Evolutionary conservation across 2,888 invertebrate genomes (phyloP).

Genomic region (Noctua janthina): DNA sequence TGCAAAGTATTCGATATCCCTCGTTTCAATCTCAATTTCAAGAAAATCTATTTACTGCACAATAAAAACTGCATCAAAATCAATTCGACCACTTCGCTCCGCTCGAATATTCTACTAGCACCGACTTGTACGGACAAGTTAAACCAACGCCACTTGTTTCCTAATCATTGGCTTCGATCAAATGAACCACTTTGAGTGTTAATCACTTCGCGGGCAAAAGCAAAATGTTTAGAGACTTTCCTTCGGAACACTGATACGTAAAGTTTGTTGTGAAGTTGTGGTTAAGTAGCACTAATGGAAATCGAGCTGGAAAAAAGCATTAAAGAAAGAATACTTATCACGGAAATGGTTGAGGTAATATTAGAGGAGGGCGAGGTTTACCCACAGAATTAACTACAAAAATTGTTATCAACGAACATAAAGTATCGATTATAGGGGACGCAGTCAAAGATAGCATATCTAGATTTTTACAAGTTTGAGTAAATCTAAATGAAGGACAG

Average conservation of each 20-base stretch:
- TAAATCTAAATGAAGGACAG: not conserved
- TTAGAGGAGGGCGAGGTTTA: not conserved
- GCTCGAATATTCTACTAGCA: slow-evolving; percentile 39
- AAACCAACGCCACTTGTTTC: slow-evolving; percentile 59
- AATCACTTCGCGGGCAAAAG: slow-evolving; percentile 76
- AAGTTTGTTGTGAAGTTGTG: slow-evolving; percentile 51
- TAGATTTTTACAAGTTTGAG: not conserved
- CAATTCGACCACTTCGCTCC: slow-evolving; percentile 23
- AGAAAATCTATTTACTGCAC: not conserved
- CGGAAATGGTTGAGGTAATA: too few relatives aligned
- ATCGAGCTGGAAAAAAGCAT: not conserved
- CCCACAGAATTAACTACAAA: not conserved
- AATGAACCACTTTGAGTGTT: slow-evolving; percentile 79
- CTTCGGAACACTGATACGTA: slow-evolving; percentile 39
- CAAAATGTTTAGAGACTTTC: slow-evolving; percentile 64
- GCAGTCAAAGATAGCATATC: not conserved
- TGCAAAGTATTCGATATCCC: not conserved
- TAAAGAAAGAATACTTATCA: not conserved
- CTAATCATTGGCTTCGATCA: slow-evolving; percentile 72
- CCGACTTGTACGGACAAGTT: slow-evolving; percentile 12
- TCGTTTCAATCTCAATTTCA: not conserved
- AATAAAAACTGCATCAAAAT: slow-evolving; percentile 30
- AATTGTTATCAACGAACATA: not conserved
- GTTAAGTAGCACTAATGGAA: slow-evolving; percentile 36
- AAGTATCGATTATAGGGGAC: not conserved